phyloP scores from a whole-genome alignment of 1,140 invertebrate species.

The Drosophila aff. region DNA sequence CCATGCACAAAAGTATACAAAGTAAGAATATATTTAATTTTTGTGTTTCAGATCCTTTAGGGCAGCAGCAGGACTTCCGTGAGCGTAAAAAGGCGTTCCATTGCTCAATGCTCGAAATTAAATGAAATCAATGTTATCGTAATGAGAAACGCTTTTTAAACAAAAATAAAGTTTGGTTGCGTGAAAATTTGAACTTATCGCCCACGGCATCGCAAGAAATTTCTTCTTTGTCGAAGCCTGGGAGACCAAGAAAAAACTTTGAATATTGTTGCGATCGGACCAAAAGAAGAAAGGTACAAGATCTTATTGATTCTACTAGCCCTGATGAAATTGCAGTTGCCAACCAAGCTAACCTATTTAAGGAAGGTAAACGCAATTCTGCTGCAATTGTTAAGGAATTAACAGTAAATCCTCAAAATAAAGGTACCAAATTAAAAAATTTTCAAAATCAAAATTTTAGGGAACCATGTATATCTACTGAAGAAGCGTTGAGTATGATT shows the following conservation, averaged over 20 bases:
- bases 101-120: too few species aligned
- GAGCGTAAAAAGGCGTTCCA: too few species aligned
- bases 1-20: too few species aligned
- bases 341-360: not conserved
- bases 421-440: not conserved
- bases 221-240: too few species aligned
- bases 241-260: too few species aligned
- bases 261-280: not conserved
- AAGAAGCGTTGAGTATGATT: constrained; percentile 1
- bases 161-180: not conserved
- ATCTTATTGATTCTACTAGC: not conserved
- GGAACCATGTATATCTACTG: not conserved
- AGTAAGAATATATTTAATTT: too few species aligned
- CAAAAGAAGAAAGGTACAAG: not conserved
- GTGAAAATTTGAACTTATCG: not conserved
- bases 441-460: not conserved
- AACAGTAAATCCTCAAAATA: not conserved
- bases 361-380: not conserved
- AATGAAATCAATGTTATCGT: too few species aligned
- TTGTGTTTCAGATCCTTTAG: too few species aligned
- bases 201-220: too few species aligned
- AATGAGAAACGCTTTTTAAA: not conserved
- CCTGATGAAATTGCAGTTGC: not conserved
- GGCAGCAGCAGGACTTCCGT: too few species aligned
- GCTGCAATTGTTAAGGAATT: not conserved